Conservation (phyloP, 1,140 invertebrate species). For the Monomorium pharaonis region DNA sequence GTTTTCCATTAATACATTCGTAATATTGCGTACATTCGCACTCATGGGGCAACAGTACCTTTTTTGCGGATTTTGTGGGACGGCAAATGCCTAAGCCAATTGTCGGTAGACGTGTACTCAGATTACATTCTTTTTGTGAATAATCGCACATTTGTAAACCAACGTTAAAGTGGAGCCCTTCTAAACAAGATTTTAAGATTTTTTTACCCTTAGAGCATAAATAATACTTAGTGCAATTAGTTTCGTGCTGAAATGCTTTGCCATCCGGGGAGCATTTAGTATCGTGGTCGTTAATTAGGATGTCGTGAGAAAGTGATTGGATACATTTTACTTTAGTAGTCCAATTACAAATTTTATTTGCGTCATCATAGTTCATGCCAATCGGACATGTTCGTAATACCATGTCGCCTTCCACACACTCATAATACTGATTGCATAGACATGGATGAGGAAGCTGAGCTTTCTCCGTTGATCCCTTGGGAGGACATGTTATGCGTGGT, state of each 20-base stretch:
- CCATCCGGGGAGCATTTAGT: neutral
- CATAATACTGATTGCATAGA: neutral
- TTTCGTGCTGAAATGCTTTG: slow-evolving; percentile 77
- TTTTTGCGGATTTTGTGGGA: neutral
- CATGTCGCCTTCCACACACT: neutral
- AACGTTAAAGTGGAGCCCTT: slow-evolving; percentile 84
- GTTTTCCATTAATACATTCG: slow-evolving; percentile 84
- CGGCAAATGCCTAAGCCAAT: neutral
- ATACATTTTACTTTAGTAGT: neutral
- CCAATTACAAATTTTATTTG: neutral
- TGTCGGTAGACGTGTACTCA: neutral
- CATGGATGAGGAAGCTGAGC: neutral
- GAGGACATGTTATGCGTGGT: neutral
- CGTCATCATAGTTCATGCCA: neutral
- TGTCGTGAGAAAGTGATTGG: neutral
- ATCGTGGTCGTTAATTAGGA: neutral
- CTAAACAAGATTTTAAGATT: slow-evolving; percentile 82
- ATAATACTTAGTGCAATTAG: slow-evolving; percentile 85
- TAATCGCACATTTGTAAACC: slow-evolving; percentile 80
- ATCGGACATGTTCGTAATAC: neutral
- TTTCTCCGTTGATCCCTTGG: neutral
- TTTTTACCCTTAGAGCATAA: slow-evolving; percentile 84
- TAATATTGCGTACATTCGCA: slow-evolving; percentile 86
- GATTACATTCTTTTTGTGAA: slow-evolving; percentile 54
- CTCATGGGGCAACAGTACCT: slow-evolving; percentile 82